phyloP scores from a whole-genome alignment of 2,888 invertebrate genomes.

The Acrocera orbiculus region DNA sequence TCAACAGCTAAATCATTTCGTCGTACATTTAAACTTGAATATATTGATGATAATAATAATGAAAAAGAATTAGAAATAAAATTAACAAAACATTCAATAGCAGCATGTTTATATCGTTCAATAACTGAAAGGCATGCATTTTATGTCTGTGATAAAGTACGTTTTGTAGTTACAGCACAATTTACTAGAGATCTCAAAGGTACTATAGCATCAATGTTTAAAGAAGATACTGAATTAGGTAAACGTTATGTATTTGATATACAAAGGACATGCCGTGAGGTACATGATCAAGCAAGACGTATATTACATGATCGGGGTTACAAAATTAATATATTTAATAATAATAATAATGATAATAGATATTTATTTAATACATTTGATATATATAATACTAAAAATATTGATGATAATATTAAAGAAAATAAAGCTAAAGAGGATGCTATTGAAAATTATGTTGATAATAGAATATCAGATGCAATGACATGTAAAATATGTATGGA shows the following conservation, averaged over 20 bases:
- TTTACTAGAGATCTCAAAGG: slow-evolving; percentile 79
- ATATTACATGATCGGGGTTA: slow-evolving; percentile 42
- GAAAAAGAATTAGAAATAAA: slow-evolving; percentile 53
- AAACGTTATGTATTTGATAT: slow-evolving; percentile 87
- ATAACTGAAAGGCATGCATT: slow-evolving; percentile 86
- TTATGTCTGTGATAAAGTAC: slow-evolving; percentile 81
- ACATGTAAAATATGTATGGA: slow-evolving; percentile 83
- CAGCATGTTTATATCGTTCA: slow-evolving; percentile 66
- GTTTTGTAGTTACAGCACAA: slow-evolving; percentile 73
- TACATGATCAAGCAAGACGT: slow-evolving; percentile 71
- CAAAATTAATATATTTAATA: slow-evolving; percentile 16
- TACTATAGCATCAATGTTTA: slow-evolving; percentile 78
- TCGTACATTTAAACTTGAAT: slow-evolving; percentile 56
- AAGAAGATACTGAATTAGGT: slow-evolving; percentile 69
- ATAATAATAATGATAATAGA: slow-evolving; percentile 14
- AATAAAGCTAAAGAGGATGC: slow-evolving; percentile 26
- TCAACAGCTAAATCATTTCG: slow-evolving; percentile 60
- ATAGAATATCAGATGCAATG: slow-evolving; percentile 43
- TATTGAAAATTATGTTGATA: slow-evolving; percentile 29
- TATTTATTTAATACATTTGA: slow-evolving; percentile 17
- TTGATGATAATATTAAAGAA: slow-evolving; percentile 25
- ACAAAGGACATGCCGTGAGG: slow-evolving; percentile 70
- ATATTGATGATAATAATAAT: slow-evolving; percentile 50
- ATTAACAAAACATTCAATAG: slow-evolving; percentile 62
- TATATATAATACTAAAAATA: slow-evolving; percentile 15